Evolutionary conservation across 2,797 vertebrate genomes (phyloP).

Genomic region (Hydrocynus forskahlii): DNA sequence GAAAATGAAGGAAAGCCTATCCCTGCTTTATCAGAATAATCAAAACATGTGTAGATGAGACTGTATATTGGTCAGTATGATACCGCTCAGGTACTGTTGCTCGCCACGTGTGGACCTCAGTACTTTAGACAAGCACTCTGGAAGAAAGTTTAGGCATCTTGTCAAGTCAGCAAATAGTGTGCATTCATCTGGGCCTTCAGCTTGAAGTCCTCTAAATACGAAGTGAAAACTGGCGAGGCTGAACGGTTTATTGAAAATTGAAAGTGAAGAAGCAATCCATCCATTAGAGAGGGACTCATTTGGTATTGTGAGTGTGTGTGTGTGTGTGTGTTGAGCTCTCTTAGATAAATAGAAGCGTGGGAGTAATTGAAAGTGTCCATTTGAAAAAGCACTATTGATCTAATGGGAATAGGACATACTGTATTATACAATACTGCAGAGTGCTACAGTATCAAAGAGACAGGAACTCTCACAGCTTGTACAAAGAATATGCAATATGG

Average conservation of each 20-base stretch:
- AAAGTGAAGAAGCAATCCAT: conserved; percentile 37
- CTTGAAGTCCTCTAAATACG: neutral
- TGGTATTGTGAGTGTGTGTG: conserved; percentile 13
- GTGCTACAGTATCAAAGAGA: neutral
- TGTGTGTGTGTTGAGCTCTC: conserved; percentile 10
- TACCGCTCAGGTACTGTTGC: too few relatives aligned
- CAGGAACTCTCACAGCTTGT: neutral
- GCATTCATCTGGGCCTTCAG: neutral
- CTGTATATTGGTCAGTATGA: neutral
- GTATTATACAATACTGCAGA: conserved; percentile 1
- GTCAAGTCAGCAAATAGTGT: neutral
- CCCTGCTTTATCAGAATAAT: neutral
- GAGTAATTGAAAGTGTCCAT: conserved; percentile 33
- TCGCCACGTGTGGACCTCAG: neutral
- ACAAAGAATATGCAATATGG: neutral
- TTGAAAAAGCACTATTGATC: conserved; percentile 39
- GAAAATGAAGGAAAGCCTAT: too few relatives aligned
- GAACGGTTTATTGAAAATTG: conserved; percentile 3
- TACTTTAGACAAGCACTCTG: neutral
- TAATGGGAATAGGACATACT: conserved; percentile 21
- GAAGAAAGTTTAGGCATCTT: conserved; percentile 6
- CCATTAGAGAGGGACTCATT: conserved; percentile 25
- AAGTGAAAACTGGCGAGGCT: conserved; percentile 15
- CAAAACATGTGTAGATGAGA: neutral
- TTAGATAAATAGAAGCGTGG: conserved; percentile 27